Base-by-base conservation (phyloP, 2,888 invertebrate species). In the Gastrophysa polygoni region DNA sequence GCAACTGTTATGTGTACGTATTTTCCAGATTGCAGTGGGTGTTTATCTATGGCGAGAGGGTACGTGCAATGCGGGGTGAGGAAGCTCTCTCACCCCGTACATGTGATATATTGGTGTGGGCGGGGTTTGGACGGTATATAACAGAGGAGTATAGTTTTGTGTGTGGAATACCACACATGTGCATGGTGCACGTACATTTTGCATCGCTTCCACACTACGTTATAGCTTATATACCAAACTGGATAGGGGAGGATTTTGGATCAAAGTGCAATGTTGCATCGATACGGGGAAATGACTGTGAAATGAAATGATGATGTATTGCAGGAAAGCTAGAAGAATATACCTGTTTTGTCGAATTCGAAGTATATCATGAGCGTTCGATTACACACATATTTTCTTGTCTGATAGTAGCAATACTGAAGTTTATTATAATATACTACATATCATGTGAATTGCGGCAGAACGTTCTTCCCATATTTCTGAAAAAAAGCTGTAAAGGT, bases 141-240 rank as follows among this genome's bases (percentile, higher is more conserved):
- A 71, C 70, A 72, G 75, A 52, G 68, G 64, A 77, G 75, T 75
- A 72, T 73, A 78, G 75, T 78, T 76, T 78, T 77, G 75, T 63
- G 67, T 64, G 67, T 64, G 61, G 64, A 59, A 64, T 63, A 66
- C 64, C 66, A 63, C 67, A 66, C 68, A 69, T 47, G 51, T 49
- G 49, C 55, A 63, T 67, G 64, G 51, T 49, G 49, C 55, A 63
- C 66, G 64, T 69, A 64, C 66, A 63, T 66, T 69, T 69, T 66
- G 64, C 50, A 29, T 68, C 64, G 69, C 65, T 69, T 63, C 59
- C 61, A 64, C 67, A 61, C 62, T 58, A 69, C 69, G 67, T 69
- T 61, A 54, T 24, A 5, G 68, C 64, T 62, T 64, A 64, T 66
- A 58, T 68, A 63, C 59, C 64, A 38, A 61, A 62, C 62, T 58